Percentiles rank a stretch among this genome's conserved stretches.
These are phyloP conservation scores for Synodontis membranacea DNA, from an alignment of 2,113 vertebrate genomes.

Conservation along the genomic window DNA sequence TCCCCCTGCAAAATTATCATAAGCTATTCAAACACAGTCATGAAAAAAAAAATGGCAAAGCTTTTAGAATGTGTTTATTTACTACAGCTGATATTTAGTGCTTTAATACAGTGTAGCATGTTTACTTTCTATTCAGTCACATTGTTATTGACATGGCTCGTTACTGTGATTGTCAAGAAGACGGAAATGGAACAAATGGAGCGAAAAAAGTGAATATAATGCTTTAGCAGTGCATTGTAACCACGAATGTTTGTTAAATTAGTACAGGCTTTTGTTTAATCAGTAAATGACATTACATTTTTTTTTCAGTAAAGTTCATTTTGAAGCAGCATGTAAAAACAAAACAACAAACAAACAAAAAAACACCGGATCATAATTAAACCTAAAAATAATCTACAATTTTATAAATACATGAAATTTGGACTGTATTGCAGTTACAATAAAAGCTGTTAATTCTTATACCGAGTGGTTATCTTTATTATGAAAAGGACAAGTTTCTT, in stretches of 20 bases:
- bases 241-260: background rate
- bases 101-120: background rate
- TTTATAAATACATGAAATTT: conserved; percentile 5
- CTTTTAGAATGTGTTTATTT: background rate
- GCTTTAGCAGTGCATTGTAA: background rate
- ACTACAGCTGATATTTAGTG: background rate
- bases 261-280: background rate
- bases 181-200: background rate
- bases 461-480: conserved; percentile 10
- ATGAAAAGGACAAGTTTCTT: conserved; percentile 15
- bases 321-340: background rate
- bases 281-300: background rate
- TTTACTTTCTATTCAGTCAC: background rate
- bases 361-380: background rate
- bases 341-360: background rate
- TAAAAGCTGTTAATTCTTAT: conserved; percentile 17
- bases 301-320: too few species aligned
- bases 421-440: background rate
- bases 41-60: background rate
- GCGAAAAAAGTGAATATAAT: background rate
- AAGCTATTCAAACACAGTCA: conserved; percentile 6
- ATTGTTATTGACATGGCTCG: background rate
- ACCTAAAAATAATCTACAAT: background rate
- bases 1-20: background rate
- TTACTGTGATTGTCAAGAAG: background rate